A percentile compares a stretch with the other conserved stretches of the same genome.
Evolutionary conservation across 2,113 vertebrate genomes (phyloP).

Genomic region (Uria aalge): DNA sequence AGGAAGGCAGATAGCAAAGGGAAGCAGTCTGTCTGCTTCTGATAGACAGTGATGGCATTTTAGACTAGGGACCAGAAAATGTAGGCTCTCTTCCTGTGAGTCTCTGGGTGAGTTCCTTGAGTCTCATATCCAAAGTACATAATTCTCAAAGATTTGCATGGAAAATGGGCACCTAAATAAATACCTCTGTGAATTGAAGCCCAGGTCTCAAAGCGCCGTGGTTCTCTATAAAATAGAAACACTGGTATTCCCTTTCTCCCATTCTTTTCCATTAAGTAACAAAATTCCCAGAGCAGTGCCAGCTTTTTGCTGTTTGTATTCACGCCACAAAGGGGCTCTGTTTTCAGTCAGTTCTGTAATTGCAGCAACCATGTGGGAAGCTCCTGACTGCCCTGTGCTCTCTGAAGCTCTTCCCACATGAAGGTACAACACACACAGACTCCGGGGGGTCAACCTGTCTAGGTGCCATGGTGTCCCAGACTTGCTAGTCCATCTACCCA

Average conservation of each 20-base stretch:
- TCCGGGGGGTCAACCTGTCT: neutral
- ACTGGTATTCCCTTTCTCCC: neutral
- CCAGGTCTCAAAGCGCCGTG: neutral
- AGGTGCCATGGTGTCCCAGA: neutral
- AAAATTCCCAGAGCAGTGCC: neutral
- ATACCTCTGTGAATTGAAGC: neutral
- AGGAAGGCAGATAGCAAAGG: constrained; percentile 35
- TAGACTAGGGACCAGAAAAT: neutral
- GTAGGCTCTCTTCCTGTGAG: neutral
- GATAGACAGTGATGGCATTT: neutral
- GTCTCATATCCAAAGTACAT: neutral
- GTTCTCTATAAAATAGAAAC: neutral
- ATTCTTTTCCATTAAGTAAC: neutral
- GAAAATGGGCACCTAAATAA: neutral
- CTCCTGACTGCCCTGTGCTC: neutral
- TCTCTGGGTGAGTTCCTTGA: neutral
- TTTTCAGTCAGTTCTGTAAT: neutral
- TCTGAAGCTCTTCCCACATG: neutral
- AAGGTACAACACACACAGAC: neutral
- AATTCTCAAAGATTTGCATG: neutral
- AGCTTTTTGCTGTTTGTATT: neutral
- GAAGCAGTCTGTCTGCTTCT: neutral
- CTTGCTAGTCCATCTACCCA: neutral
- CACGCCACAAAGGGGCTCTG: neutral
- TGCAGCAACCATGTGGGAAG: neutral